These are phyloP conservation scores for Epirrita christyi DNA, from an alignment of 2,888 invertebrate genomes.

Conservation along the genomic window DNA sequence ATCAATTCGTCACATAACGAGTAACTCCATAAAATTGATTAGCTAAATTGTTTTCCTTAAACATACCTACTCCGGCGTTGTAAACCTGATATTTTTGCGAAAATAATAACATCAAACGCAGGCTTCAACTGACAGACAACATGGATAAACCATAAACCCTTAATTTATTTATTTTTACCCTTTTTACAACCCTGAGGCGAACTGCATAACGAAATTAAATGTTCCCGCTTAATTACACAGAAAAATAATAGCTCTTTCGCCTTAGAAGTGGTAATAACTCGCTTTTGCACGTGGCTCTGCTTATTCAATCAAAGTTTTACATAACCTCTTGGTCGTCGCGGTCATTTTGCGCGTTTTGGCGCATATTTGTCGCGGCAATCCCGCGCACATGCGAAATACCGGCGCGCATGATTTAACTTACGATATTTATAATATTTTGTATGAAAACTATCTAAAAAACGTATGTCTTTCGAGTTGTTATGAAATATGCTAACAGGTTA, in stretches of 20 bases:
- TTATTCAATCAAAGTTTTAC: background rate
- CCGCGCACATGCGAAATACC: too few species aligned
- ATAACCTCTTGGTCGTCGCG: too few species aligned
- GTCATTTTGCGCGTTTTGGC: too few species aligned
- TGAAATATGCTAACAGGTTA: too few species aligned
- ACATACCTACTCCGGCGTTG: background rate
- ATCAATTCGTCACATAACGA: background rate
- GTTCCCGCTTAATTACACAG: constrained; percentile 25
- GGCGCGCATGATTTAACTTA: too few species aligned
- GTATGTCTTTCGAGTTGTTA: too few species aligned
- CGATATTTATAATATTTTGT: too few species aligned
- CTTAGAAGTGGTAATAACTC: constrained; percentile 10
- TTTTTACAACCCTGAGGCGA: constrained; percentile 21
- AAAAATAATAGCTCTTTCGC: constrained; percentile 20
- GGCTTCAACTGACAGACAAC: constrained; percentile 13
- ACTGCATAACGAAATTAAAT: constrained; percentile 31
- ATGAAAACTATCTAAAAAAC: too few species aligned
- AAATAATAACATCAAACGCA: constrained; percentile 1
- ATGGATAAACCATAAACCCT: constrained; percentile 13
- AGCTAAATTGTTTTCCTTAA: background rate
- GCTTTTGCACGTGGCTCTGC: background rate
- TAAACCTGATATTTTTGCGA: background rate
- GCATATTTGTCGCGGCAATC: too few species aligned
- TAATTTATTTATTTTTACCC: constrained; percentile 19
- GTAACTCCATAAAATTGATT: background rate